These are phyloP conservation scores for Rapana venosa DNA, from an alignment of 2,888 invertebrate species.

Conservation along the genomic window DNA sequence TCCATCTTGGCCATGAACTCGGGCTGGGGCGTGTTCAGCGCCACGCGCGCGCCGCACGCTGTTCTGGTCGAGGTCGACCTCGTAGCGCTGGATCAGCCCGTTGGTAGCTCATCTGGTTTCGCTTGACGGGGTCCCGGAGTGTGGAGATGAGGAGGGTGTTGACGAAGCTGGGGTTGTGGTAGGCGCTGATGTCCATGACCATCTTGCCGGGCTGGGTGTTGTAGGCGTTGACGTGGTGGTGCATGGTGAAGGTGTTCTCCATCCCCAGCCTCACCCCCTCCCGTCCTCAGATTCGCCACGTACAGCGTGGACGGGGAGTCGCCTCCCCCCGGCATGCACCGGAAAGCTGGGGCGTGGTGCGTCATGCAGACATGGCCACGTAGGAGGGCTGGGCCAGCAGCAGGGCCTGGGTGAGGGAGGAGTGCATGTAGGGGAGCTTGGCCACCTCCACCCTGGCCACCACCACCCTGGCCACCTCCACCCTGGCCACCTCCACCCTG, in stretches of 20 bases:
- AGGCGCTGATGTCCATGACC: constrained; percentile 68
- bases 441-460: constrained; percentile 40
- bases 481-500: no score
- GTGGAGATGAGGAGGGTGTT: constrained; percentile 60
- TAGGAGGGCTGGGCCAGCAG: constrained; percentile 71
- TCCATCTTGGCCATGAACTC: constrained; percentile 65
- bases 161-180: constrained; percentile 66
- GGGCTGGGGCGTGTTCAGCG: constrained; percentile 31
- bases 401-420: constrained; percentile 70
- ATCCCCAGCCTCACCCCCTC: constrained; percentile 59
- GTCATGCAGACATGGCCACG: constrained; percentile 68
- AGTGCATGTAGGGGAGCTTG: constrained; percentile 74
- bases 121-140: constrained; percentile 57
- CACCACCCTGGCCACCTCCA: no score
- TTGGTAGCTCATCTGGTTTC: constrained; percentile 63
- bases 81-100: constrained; percentile 63
- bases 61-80: constrained; percentile 56
- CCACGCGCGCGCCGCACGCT: constrained; percentile 41
- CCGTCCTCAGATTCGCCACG: constrained; percentile 63
- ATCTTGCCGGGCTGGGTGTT: constrained; percentile 57
- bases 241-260: constrained; percentile 69
- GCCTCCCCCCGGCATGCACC: constrained; percentile 68
- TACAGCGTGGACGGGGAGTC: constrained; percentile 63
- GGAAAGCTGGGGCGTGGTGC: constrained; percentile 60
- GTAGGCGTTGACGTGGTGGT: constrained; percentile 73